Base-by-base conservation (phyloP, 2,113 vertebrate species). In the Oreochromis aureus region DNA sequence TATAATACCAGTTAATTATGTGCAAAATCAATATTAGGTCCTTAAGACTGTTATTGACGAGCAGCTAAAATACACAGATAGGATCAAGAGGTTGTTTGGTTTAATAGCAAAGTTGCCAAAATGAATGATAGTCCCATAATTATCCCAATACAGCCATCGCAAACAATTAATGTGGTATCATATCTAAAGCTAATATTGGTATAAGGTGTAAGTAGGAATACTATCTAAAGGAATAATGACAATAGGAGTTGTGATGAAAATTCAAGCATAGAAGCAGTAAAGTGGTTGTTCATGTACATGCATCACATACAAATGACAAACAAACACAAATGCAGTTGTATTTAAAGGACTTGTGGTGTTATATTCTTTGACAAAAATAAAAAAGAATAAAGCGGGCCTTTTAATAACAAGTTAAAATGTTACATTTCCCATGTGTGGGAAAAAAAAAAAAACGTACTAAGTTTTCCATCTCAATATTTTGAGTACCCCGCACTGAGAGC, bases 401-500 rank as follows among this genome's bases (percentile, higher is more conserved):
- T 32, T 9, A 22, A 78, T 84, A 55, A 84, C 82, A 59, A 51
- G 32, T 39, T 81, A 10, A 76, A 89, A 87, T 89, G 30, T 87
- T 63, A 90, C 69, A 81, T 83, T 83, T 84, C 22, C 55, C 16
- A 19, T 15, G 66, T 88, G 80, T 87, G 32, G 89, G n/a, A 89
- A 86, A 85, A 86, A 53, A 11, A 46, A 46, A 48, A 22, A 46
- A 66, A 86, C 66, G 44, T 86, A 55, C 83, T 80, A 61, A 39
- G 56, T 80, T 92, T 90, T 83, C 46, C 66, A 87, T 92, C 90
- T 87, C 59, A 15, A 71, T 15, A 39, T 89, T 89, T 86, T 76
- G 81, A 89, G 90, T 91, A 56, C 71, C 88, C 83, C 87, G 88
- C 41, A n/a, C 88, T 88, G 92, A 94, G 94, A 92, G 93, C 91